Base-by-base conservation (phyloP, 1,140 invertebrate species). In the Dreissena rostriformis region DNA sequence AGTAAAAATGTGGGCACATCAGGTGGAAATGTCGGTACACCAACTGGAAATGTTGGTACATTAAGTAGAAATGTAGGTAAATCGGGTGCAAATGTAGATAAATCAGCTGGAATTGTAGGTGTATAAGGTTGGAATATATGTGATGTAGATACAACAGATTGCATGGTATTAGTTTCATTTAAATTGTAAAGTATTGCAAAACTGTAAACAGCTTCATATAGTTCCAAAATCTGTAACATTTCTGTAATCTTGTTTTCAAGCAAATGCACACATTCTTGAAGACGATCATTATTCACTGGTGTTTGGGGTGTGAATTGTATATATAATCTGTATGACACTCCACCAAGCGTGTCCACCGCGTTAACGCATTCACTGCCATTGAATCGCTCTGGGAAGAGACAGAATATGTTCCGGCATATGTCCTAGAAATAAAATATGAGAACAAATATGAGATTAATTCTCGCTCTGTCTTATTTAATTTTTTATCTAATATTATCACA, bases 381-480 rank as follows among this genome's bases (percentile, higher is more conserved):
- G 29, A 28, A 24, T 17, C 29, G 12, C 66, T 78, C 68, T 12
- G 76, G 76, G 29, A 78, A 78, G n/a, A 67, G 24, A 26, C 76
- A 78, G 12, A 11, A 17, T 19, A 68, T 28, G 49, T 78, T 66
- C 28, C 76, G 19, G 76, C 76, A 78, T 1, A 52, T 26, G 0
- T 55, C 29, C 76, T 76, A 29, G 39, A 76, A 76, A 15, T 39
- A 22, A 77, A 66, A 17, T 61, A 49, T 22, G 24, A 57, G 26
- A 75, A 1, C n/a, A 12, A 61, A 39, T 39, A 39, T 39, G 4
- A 39, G 39, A 2, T 5, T 39, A 39, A 39, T 39, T 2, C 8
- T 39, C 8, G 39, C 39, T 39, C 39, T 39, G 39, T 39, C 22
- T 24, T 12, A 61, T 61, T 4, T 6, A n/a, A 24, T 19, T n/a